Evolutionary conservation across 2,797 vertebrate species (phyloP), one percentile per base, ranked within the genome.

Genomic region (Lemur catta): DNA sequence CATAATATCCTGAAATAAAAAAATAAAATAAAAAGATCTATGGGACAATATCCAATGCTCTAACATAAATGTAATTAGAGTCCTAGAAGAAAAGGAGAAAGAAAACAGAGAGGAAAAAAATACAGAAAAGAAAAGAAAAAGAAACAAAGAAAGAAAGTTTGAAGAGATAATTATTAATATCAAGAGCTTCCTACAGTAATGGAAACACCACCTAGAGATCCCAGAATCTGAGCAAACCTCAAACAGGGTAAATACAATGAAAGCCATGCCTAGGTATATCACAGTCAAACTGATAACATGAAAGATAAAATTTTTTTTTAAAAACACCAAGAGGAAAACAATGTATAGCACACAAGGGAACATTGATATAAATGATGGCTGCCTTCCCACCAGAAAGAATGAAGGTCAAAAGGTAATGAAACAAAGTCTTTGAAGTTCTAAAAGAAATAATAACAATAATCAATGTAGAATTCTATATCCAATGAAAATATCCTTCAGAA

Each of bases 401-500:
- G 48, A 35, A 74, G 30, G 7, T 22, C 63, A 65, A 22, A 65
- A 89, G 50, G 67, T 41, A 80, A 46, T 50, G 18, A 76, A 46
- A 59, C 4, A 33, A 79, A 65, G 43, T 30, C 33, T 28, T 74
- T 74, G 28, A 74, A 24, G 13, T 71, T 22, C 15, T 46, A n/a
- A 13, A 38, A 38, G 43, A 88, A 88, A 17, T 50, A 33, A 52
- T 30, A 59, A 13, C 2, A 41, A 41, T 22, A 59, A 86, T 43
- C 24, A 63, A 48, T 43, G 0, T 9, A n/a, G 41, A 76, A 75
- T 33, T 85, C 59, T 38, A 28, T 4, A 69, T 5, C 12, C 35
- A 67, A 33, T 79, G 48, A 91, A 93, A 84, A 79, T 52, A 79
- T n/a, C 63, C 43, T 69, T 50, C 4, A 74, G 74, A 79, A 74